Percentiles rank a stretch among this genome's conserved stretches.
Conservation (phyloP, 2,888 invertebrate genomes). For the Spodoptera littoralis region DNA sequence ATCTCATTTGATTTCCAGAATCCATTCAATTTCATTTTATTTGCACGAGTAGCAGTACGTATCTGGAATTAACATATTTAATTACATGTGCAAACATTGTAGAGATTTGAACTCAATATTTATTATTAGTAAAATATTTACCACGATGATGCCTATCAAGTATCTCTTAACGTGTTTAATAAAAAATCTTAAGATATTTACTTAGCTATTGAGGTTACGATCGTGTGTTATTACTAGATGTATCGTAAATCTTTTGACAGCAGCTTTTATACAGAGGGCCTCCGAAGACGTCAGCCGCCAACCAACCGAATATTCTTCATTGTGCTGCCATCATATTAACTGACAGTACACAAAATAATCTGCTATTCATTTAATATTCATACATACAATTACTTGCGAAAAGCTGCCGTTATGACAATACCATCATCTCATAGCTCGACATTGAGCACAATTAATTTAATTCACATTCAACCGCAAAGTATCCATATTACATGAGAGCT, state of each 20-base stretch:
- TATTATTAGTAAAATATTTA: not conserved
- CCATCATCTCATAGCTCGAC: constrained; percentile 71
- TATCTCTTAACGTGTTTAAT: not conserved
- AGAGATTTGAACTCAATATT: too few species aligned
- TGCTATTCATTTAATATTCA: constrained; percentile 83
- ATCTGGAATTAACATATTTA: too few species aligned
- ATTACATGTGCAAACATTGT: too few species aligned
- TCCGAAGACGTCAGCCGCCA: constrained; percentile 76
- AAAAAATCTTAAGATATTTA: constrained; percentile 27
- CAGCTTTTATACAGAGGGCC: constrained; percentile 70
- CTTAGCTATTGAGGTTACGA: constrained; percentile 43
- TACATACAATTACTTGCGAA: constrained; percentile 80
- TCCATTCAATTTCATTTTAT: too few species aligned
- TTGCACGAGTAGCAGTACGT: too few species aligned
- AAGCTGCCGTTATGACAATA: constrained; percentile 76
- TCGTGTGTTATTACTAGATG: constrained; percentile 51
- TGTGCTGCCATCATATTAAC: constrained; percentile 85
- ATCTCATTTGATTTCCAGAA: too few species aligned
- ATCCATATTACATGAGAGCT: constrained; percentile 58
- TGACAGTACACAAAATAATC: constrained; percentile 86
- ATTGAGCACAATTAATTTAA: constrained; percentile 75
- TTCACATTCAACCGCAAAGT: constrained; percentile 63
- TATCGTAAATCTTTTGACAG: constrained; percentile 66
- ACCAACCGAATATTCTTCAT: constrained; percentile 79
- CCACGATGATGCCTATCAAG: too few species aligned